Evolutionary conservation across 2,888 invertebrate species (phyloP).

Genomic region (Helicoverpa assulta): DNA sequence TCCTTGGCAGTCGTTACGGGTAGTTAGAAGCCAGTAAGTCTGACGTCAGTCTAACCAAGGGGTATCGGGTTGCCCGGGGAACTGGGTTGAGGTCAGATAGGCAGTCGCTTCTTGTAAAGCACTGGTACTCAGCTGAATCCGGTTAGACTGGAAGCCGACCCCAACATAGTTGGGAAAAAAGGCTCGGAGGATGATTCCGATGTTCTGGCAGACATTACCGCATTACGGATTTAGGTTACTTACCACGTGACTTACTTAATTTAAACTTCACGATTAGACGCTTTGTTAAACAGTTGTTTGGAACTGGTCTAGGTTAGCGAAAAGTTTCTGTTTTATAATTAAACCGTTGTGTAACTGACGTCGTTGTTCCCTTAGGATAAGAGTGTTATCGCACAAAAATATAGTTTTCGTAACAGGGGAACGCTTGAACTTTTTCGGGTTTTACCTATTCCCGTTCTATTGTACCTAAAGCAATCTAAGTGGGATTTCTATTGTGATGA

Average conservation of each 20-base stretch:
- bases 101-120: no score
- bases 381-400: constrained; percentile 35
- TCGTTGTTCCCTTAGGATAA: constrained; percentile 33
- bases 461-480: no score
- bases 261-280: constrained; percentile 59
- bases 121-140: no score
- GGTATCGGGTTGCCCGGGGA: no score
- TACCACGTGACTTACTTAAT: constrained; percentile 52
- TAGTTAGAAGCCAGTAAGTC: no score
- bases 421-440: neutral
- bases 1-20: no score
- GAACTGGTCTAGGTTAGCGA: constrained; percentile 42
- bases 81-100: no score
- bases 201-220: constrained; percentile 52
- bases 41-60: no score
- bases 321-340: constrained; percentile 49
- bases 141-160: no score
- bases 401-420: neutral
- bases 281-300: constrained; percentile 48
- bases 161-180: no score
- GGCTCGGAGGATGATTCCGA: no score
- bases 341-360: constrained; percentile 39
- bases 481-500: no score
- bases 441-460: neutral
- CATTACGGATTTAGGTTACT: constrained; percentile 55